Percentiles rank a stretch among this genome's conserved stretches.
These are phyloP conservation scores for Channa striata DNA, from an alignment of 2,797 vertebrate genomes.

Conservation along the genomic window DNA sequence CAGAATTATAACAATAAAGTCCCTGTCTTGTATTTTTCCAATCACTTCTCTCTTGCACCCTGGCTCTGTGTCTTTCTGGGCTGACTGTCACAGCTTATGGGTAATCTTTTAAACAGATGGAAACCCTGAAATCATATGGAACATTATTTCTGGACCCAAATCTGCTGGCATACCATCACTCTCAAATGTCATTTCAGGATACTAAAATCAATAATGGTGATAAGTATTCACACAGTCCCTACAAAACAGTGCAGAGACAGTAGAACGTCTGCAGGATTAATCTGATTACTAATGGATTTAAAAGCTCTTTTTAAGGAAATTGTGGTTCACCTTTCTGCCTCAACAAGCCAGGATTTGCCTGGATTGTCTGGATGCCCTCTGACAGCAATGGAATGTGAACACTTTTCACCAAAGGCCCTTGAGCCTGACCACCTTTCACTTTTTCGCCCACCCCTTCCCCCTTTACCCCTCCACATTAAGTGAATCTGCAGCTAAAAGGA, in stretches of 20 bases:
- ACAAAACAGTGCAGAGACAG: not conserved
- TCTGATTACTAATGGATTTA: not conserved
- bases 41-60: slow-evolving; percentile 53
- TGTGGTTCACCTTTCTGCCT: slow-evolving; percentile 53
- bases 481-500: slow-evolving; percentile 70
- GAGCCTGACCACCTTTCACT: slow-evolving; percentile 82
- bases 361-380: slow-evolving; percentile 78
- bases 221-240: slow-evolving; percentile 5
- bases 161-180: slow-evolving; percentile 52
- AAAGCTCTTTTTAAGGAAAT: slow-evolving; percentile 19
- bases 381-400: slow-evolving; percentile 83
- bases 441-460: slow-evolving; percentile 61
- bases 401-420: slow-evolving; percentile 79
- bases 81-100: slow-evolving; percentile 68
- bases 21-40: slow-evolving; percentile 70
- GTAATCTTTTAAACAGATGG: slow-evolving; percentile 83
- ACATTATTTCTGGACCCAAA: slow-evolving; percentile 70
- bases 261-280: slow-evolving; percentile 6
- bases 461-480: slow-evolving; percentile 52
- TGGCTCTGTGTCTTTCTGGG: slow-evolving; percentile 54
- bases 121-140: slow-evolving; percentile 82
- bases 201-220: slow-evolving; percentile 54
- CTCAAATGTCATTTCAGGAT: slow-evolving; percentile 43
- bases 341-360: slow-evolving; percentile 81
- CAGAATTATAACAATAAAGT: slow-evolving; percentile 56